Base-by-base conservation (phyloP, 1,140 invertebrate species). In the Zaprionus kolodkinae region DNA sequence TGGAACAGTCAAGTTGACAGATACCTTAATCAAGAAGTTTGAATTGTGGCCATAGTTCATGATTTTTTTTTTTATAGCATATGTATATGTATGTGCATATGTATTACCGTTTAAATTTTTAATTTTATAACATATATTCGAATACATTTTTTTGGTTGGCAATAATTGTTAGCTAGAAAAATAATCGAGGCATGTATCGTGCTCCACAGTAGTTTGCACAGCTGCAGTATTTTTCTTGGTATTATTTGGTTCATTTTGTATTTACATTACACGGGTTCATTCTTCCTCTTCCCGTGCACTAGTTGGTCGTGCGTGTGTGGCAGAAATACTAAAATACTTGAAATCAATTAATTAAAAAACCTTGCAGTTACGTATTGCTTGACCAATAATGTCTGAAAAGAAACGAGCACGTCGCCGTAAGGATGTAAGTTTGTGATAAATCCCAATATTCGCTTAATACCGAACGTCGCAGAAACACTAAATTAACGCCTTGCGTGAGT, bases 371-470 rank as follows among this genome's bases (percentile, higher is more conserved):
- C 36, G 48, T 63, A 50, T 6, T 30, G 50, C 50, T 48, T 72
- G 36, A 60, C 7, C 25, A 21, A 77, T 59, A 48, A 92, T 92
- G 91, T 92, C 91, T 40, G 91, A 92, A 73, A 92, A 92, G 71
- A 92, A 92, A 82, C 79, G 91, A 59, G 70, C 91, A 61, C 86
- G 91, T 70, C 91, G 91, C 43, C 91, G 91, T 59, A 92, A 92
- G 76, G 91, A 92, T 88, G 91, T 92, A 92, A 92, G 91, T 92
- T 43, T 40, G 13, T 57, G 15, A 9, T 33, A 15, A 13, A 43
- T 36, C 9, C 11, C 25, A 36, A 55, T 13, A 35, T 17, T 27
- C 11, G 43, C 17, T 33, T 36, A 1, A 15, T 61, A 57, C n/a
- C 6, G 21, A 27, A 54, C 38, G 40, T 59, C 17, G 66, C 48